A percentile compares a stretch with the other conserved stretches of the same genome.
phyloP scores from a whole-genome alignment of 1,140 invertebrate genomes.

The Trachymyrmex cornetzi region DNA sequence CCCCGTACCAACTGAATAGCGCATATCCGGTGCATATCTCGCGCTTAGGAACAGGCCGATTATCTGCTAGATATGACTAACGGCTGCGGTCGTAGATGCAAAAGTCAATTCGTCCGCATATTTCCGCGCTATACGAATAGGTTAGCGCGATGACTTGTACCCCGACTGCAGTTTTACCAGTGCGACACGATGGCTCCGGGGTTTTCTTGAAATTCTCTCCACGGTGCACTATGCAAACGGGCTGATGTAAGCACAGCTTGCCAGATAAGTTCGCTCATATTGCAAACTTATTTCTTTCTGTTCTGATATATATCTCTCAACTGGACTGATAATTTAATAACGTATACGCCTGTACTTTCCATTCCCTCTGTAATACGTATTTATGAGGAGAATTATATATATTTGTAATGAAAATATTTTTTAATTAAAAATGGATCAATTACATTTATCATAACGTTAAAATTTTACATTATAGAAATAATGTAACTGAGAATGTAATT shows the following conservation, averaged over 20 bases:
- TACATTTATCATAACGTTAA: neutral
- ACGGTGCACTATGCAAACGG: neutral
- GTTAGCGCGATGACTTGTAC: constrained; percentile 7
- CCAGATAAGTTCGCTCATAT: constrained; percentile 6
- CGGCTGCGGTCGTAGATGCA: neutral
- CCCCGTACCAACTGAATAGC: constrained; percentile 51
- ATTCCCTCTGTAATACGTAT: neutral
- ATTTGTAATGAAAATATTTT: constrained; percentile 9
- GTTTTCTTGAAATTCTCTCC: constrained; percentile 16
- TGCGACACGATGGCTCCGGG: constrained; percentile 9
- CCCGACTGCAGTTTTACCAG: constrained; percentile 10
- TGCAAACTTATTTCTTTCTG: neutral
- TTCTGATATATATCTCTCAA: neutral
- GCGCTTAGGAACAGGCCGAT: constrained; percentile 55
- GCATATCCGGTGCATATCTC: constrained; percentile 28
- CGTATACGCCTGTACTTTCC: neutral
- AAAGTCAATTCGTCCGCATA: constrained; percentile 34
- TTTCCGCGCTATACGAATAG: constrained; percentile 21
- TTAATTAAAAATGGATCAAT: neutral
- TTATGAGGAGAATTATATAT: neutral
- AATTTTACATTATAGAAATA: neutral
- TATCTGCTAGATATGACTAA: constrained; percentile 66
- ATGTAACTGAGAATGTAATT: constrained; percentile 5
- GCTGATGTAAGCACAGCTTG: neutral
- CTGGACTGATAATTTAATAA: constrained; percentile 2